phyloP scores from a whole-genome alignment of 2,888 invertebrate species.

The Xanthia togata region DNA sequence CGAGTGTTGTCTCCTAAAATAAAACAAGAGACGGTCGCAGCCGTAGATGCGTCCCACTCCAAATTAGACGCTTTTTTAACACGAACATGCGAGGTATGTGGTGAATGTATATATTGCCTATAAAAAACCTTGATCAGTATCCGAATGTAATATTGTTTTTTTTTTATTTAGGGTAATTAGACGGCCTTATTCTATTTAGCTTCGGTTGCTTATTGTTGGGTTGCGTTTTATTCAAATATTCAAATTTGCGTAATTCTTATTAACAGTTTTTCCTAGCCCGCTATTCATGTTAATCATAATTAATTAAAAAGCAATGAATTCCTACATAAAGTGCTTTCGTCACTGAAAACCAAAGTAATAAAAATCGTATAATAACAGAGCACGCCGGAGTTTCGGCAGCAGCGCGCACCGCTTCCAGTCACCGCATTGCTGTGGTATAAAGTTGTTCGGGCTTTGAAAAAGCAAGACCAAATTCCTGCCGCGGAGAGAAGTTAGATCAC shows the following conservation, averaged over 20 bases:
- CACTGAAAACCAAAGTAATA: conserved; percentile 30
- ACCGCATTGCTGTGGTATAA: conserved; percentile 73
- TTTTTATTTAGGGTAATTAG: neutral
- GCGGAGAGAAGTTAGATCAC: conserved; percentile 79
- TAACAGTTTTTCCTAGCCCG: neutral
- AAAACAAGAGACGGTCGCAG: conserved; percentile 61
- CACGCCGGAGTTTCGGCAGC: conserved; percentile 46
- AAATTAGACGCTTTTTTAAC: conserved; percentile 54
- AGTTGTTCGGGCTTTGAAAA: conserved; percentile 72
- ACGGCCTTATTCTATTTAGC: too few species aligned
- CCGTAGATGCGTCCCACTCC: conserved; percentile 49
- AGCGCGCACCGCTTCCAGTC: conserved; percentile 60
- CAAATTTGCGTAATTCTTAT: neutral
- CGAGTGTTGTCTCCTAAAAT: conserved; percentile 66
- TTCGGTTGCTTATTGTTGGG: neutral
- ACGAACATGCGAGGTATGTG: conserved; percentile 28
- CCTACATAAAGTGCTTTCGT: conserved; percentile 2
- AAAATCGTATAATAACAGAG: conserved; percentile 54
- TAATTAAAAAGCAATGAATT: conserved; percentile 5
- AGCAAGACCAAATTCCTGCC: conserved; percentile 76
- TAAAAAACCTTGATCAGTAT: conserved; percentile 18
- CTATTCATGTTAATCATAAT: neutral
- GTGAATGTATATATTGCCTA: conserved; percentile 15
- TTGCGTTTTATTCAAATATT: neutral
- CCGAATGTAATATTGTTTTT: conserved; percentile 1